phyloP scores from a whole-genome alignment of 2,888 invertebrate species.

The Eledona agricola region DNA sequence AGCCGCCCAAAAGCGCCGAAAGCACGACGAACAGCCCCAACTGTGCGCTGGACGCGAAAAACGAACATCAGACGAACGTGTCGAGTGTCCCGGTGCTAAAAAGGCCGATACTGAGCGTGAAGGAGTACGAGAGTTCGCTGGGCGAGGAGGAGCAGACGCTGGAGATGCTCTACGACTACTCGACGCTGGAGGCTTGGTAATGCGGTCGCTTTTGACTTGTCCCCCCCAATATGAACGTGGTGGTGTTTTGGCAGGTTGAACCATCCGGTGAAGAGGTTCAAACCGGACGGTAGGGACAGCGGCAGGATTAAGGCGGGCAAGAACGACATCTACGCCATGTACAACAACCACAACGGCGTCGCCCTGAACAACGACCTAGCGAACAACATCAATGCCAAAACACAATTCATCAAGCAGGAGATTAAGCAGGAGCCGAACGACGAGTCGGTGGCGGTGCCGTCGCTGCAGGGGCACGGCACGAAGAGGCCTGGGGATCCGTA shows the following conservation, averaged over 20 bases:
- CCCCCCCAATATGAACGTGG: neutral
- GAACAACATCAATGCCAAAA: constrained; percentile 45
- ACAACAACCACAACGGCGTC: constrained; percentile 54
- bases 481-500: constrained; percentile 70
- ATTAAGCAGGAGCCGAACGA: constrained; percentile 71
- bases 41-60: constrained; percentile 39
- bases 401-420: constrained; percentile 61
- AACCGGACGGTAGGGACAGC: constrained; percentile 67
- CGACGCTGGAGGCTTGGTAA: constrained; percentile 84
- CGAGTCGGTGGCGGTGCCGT: constrained; percentile 8
- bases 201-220: constrained; percentile 43
- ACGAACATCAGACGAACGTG: constrained; percentile 37
- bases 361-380: constrained; percentile 45
- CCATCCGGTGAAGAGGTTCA: constrained; percentile 90
- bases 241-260: constrained; percentile 72
- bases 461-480: constrained; percentile 51
- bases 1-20: constrained; percentile 49
- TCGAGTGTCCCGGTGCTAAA: constrained; percentile 63
- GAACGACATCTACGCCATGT: constrained; percentile 59
- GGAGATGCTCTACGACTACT: constrained; percentile 88
- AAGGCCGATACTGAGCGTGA: constrained; percentile 80
- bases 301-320: constrained; percentile 57
- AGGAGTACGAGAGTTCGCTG: constrained; percentile 80
- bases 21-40: constrained; percentile 50
- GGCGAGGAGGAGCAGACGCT: constrained; percentile 83